Base-by-base conservation (phyloP, 2,113 vertebrate genomes). In the Orthonyx spaldingii region DNA sequence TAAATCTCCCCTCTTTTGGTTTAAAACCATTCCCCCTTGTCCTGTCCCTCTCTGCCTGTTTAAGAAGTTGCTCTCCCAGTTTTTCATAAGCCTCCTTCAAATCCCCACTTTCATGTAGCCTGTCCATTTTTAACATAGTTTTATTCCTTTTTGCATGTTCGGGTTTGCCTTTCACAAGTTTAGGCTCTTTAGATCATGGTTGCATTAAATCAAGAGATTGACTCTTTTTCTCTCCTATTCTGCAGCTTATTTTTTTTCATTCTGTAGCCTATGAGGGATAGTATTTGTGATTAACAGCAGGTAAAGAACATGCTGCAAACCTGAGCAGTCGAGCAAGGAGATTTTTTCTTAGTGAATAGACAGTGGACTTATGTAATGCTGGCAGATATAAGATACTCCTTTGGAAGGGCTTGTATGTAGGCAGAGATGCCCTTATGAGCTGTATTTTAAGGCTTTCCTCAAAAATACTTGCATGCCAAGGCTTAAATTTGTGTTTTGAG, bases 211-310 rank as follows among this genome's bases (percentile, higher is more conserved):
- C 49, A 95, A 93, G 79, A 70, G 93, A 74, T 37, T 41, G 44
- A 66, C 32, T 88, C 26, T 44, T 66, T 95, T 83, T 74, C 47
- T 78, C 41, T 88, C 77, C 75, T 75, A 3, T 93, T 79, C 74
- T 76, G 86, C 61, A 69, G 20, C 85, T 95, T 96, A 57, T 90
- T 92, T 92, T 88, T 65, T 86, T 94, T 63, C 19, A 53, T 30
- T 81, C 66, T 88, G 39, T 91, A 72, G 44, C 55, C 47, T 95
- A 53, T 21, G 66, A 93, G 66, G 59, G n/a, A 4, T 33, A 44
- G 17, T 70, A 42, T 90, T 65, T 89, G 74, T 44, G 59, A 17
- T 79, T 80, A 64, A 42, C 1, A 50, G 27, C 33, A 32, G 75
- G 32, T 71, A 37, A 84, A 76, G 77, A 82, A 53, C 26, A 15